Evolutionary conservation across 2,797 vertebrate species (phyloP), one percentile per base, ranked within the genome.

Genomic region (Malurus leucopterus): DNA sequence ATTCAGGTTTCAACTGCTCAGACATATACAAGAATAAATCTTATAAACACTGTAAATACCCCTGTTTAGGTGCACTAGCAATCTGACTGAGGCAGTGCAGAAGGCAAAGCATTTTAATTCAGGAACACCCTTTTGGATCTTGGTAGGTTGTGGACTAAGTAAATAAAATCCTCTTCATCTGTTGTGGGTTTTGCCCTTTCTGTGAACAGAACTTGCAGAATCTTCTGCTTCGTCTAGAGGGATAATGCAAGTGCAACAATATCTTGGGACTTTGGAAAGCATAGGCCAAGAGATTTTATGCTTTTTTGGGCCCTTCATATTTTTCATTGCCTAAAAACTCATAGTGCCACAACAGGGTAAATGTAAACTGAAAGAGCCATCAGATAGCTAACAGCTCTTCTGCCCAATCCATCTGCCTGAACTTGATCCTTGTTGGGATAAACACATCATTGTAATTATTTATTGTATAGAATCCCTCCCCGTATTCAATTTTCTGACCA

Each of bases 371-470:
- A 61, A 88, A 69, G 55, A 77, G 47, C 49, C 34, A 71, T 74
- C 43, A 78, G 82, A 81, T 61, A 46, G 40, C 57, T 82, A 93
- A 84, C 50, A 86, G 68, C 40, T 91, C 36, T 47, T 82, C 64
- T 9, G 41, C 44, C 69, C 91, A 89, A 87, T 59, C 58, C 78
- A 71, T 88, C 93, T 95, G 72, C 44, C 59, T 92, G 69, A 93
- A 74, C 65, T 88, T 61, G 54, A 82, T 73, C 61, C 44, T 79
- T 78, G 27, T 49, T 70, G 54, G 64, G 71, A 72, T 88, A 83
- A 93, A 76, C 27, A 76, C 43, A 73, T 44, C 4, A 54, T 6
- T 58, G 40, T 62, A 86, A 91, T 91, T 86, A 88, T 64, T 92
- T 73, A 44, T 70, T 90, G 58, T 69, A 76, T 12, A 61, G 61